A percentile compares a stretch with the other conserved stretches of the same genome.
These are phyloP conservation scores for Lepidonotus clava DNA, from an alignment of 2,888 invertebrate species.

Conservation along the genomic window DNA sequence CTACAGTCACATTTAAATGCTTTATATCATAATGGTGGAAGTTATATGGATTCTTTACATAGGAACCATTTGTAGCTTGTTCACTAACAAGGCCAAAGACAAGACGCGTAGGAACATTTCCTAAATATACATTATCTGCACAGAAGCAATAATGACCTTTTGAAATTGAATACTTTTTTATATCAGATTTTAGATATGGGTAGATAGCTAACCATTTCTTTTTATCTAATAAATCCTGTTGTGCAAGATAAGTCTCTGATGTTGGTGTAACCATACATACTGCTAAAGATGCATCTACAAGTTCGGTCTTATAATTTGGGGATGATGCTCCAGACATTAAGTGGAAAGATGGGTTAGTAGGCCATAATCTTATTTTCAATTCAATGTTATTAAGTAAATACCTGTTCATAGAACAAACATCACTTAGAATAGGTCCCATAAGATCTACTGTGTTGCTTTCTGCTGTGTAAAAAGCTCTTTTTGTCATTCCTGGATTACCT, in stretches of 20 bases:
- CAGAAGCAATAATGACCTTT: neutral
- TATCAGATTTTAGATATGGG: neutral
- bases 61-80: neutral
- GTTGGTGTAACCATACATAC: neutral
- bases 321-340: neutral
- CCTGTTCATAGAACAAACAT: neutral
- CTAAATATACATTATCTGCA: neutral
- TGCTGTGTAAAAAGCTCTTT: neutral
- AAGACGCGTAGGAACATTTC: neutral
- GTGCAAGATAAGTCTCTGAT: neutral
- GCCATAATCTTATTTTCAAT: neutral
- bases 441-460: neutral
- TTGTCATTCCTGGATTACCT: too few species aligned
- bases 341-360: neutral
- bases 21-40: neutral
- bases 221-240: neutral
- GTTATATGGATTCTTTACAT: neutral
- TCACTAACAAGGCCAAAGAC: neutral
- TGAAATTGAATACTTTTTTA: neutral
- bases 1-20: neutral
- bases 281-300: neutral
- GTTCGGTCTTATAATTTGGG: neutral
- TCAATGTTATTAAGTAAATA: neutral
- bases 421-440: neutral
- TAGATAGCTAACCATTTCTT: neutral